Evolutionary conservation across 1,140 invertebrate species (phyloP).

Genomic region (Chlorops oryzae): DNA sequence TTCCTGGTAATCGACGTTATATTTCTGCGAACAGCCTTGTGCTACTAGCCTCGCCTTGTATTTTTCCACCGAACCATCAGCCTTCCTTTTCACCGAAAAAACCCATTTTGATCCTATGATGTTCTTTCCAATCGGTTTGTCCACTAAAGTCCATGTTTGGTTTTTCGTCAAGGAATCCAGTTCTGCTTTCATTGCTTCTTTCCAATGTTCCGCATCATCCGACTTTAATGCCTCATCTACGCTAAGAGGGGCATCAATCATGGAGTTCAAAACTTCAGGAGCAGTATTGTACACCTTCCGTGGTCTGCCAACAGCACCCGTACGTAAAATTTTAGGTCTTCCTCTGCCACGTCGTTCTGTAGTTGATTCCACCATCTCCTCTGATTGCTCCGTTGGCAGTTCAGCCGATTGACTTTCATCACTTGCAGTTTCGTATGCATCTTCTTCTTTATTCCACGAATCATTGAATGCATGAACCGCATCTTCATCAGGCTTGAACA

Average conservation of each 20-base stretch:
- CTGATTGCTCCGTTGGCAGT: background rate
- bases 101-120: slow-evolving; percentile 37
- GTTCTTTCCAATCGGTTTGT: slow-evolving; percentile 21
- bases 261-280: background rate
- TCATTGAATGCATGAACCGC: background rate
- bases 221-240: slow-evolving; percentile 10
- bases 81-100: slow-evolving; percentile 33
- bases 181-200: slow-evolving; percentile 30
- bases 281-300: slow-evolving; percentile 4
- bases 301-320: slow-evolving; percentile 6
- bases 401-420: background rate
- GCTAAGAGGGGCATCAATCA: slow-evolving; percentile 5
- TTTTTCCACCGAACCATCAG: slow-evolving; percentile 21
- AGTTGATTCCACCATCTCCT: background rate
- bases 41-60: slow-evolving; percentile 44
- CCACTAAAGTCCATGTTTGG: slow-evolving; percentile 27
- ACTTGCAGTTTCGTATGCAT: background rate
- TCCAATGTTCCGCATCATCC: slow-evolving; percentile 22
- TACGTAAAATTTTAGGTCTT: slow-evolving; percentile 9
- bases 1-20: slow-evolving; percentile 38
- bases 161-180: slow-evolving; percentile 27
- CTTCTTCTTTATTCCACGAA: background rate
- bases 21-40: slow-evolving; percentile 26
- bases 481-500: background rate
- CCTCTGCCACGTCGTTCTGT: slow-evolving; percentile 10